Evolutionary conservation across 2,888 invertebrate genomes (phyloP).

Genomic region (Carcina quercana): DNA sequence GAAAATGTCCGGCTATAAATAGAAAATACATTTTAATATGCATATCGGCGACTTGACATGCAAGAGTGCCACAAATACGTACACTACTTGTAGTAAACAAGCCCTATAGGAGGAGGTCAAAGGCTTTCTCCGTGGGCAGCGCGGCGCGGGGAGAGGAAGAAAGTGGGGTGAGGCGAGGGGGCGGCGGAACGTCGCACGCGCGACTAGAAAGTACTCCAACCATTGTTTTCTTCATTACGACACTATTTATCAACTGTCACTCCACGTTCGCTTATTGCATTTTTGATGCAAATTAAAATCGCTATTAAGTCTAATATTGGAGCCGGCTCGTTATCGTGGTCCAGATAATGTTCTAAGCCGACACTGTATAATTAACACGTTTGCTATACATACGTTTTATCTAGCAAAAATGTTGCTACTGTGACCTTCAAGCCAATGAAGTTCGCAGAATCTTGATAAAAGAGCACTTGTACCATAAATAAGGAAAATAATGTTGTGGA

Average conservation of each 20-base stretch:
- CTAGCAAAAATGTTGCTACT: neutral
- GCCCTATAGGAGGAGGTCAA: conserved; percentile 53
- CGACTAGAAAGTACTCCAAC: conserved; percentile 57
- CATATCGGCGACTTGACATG: conserved; percentile 25
- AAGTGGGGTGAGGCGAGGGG: conserved; percentile 22
- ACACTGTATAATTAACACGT: conserved; percentile 10
- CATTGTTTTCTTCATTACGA: conserved; percentile 68
- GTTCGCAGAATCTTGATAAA: neutral
- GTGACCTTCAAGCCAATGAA: conserved; percentile 2
- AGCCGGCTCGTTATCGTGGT: conserved; percentile 17
- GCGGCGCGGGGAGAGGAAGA: conserved; percentile 20
- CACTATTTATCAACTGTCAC: conserved; percentile 59
- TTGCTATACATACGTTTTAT: neutral
- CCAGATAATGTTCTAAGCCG: conserved; percentile 8
- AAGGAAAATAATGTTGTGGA: too few relatives aligned
- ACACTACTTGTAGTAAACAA: conserved; percentile 37
- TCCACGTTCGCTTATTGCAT: conserved; percentile 43
- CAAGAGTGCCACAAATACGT: conserved; percentile 39
- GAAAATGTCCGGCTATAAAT: conserved; percentile 13
- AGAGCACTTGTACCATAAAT: too few relatives aligned
- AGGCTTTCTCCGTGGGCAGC: conserved; percentile 62
- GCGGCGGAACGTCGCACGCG: conserved; percentile 36
- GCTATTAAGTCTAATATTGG: conserved; percentile 18
- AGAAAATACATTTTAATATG: conserved; percentile 11
- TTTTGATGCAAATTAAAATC: conserved; percentile 48